Conservation (phyloP, 2,888 invertebrate species). For the Ochropleura leucogaster region DNA sequence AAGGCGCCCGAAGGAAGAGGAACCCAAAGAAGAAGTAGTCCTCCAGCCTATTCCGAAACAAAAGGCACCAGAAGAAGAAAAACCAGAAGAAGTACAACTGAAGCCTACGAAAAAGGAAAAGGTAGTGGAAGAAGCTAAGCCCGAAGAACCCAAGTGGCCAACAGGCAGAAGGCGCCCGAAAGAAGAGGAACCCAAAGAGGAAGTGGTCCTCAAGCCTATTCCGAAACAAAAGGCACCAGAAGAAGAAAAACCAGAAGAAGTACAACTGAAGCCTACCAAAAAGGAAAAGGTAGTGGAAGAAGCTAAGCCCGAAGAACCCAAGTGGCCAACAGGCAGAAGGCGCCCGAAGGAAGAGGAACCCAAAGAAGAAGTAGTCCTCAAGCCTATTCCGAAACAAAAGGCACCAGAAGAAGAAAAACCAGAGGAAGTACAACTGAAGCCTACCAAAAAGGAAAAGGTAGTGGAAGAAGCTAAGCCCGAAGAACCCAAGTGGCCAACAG, state of each 20-base stretch:
- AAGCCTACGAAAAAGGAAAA: conserved; percentile 20
- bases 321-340: conserved; percentile 60
- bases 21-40: conserved; percentile 23
- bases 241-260: conserved; percentile 65
- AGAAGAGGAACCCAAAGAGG: conserved; percentile 72
- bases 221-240: conserved; percentile 73
- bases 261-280: conserved; percentile 55
- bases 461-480: conserved; percentile 80
- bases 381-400: conserved; percentile 76
- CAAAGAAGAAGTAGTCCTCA: conserved; percentile 75
- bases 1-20: conserved; percentile 28
- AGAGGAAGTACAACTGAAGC: conserved; percentile 72
- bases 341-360: conserved; percentile 75
- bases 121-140: not conserved
- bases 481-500: conserved; percentile 68
- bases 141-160: conserved; percentile 27
- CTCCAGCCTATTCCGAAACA: conserved; percentile 21
- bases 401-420: conserved; percentile 76
- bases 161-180: conserved; percentile 42
- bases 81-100: not conserved
- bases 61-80: conserved; percentile 18
- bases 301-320: conserved; percentile 76
- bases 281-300: conserved; percentile 69
- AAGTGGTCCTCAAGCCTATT: conserved; percentile 74
- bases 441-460: conserved; percentile 71